A percentile compares a stretch with the other conserved stretches of the same genome.
Evolutionary conservation across 2,888 invertebrate species (phyloP).

Genomic region (Mamestra brassicae): DNA sequence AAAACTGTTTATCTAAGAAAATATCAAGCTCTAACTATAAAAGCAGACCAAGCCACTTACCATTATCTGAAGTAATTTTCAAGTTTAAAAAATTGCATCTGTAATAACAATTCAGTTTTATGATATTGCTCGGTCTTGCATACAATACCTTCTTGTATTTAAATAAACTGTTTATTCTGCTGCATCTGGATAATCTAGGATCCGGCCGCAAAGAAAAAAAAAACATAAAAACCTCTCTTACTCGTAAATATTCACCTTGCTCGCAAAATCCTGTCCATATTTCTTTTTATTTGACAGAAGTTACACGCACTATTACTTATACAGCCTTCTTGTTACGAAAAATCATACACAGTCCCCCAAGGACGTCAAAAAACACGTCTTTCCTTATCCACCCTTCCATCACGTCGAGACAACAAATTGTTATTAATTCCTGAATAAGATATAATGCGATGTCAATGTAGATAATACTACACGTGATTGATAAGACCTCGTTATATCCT

Average conservation of each 20-base stretch:
- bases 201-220: constrained; percentile 1
- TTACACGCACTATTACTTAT: constrained; percentile 29
- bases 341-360: constrained; percentile 28
- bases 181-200: neutral
- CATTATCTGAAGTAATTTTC: constrained; percentile 43
- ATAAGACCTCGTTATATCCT: constrained; percentile 30
- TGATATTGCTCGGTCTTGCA: constrained; percentile 31
- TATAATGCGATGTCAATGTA: constrained; percentile 53
- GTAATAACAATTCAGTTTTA: constrained; percentile 54
- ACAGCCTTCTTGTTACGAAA: constrained; percentile 23
- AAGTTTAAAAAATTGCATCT: constrained; percentile 36
- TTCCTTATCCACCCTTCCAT: constrained; percentile 39
- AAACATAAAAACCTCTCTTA: neutral
- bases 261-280: constrained; percentile 20
- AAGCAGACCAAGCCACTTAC: constrained; percentile 9
- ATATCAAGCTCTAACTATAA: constrained; percentile 6
- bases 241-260: constrained; percentile 19
- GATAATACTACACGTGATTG: constrained; percentile 47
- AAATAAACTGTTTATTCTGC: constrained; percentile 2
- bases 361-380: constrained; percentile 35
- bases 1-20: constrained; percentile 20
- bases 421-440: constrained; percentile 60
- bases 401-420: constrained; percentile 46
- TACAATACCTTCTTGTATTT: constrained; percentile 27
- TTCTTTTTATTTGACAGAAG: constrained; percentile 31